Evolutionary conservation across 2,797 vertebrate species (phyloP), one percentile per base, ranked within the genome.

Genomic region (Eulemur coronatus): DNA sequence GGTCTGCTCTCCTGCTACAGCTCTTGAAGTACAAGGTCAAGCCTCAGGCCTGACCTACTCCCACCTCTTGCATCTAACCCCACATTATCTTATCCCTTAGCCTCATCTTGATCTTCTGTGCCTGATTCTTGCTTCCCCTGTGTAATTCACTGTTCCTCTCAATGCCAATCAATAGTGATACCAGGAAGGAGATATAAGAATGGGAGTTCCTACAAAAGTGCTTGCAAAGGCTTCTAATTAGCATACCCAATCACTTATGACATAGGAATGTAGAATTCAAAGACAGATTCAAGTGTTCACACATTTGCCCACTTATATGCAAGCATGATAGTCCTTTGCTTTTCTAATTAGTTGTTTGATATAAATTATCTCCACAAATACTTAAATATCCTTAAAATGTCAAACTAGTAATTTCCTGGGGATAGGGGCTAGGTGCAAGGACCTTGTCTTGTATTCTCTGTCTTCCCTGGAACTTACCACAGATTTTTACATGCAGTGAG

Each of bases 371-470:
- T 80, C 41, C 63, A 86, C 28, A 94, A 85, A 94, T 80, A n/a
- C 4, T 35, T 79, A 78, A 81, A 69, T 94, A 89, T 69, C n/a
- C 13, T 90, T 43, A 76, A 96, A 92, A 84, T 73, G 55, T 48
- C 92, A 89, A 85, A 81, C 20, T 61, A 87, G 52, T 35, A 55
- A 80, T 94, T 96, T 80, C 20, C 5, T 1, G 0, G 8, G 15
- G 1, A 0, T 38, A 18, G 20, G 28, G 28, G 3, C 26, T 20
- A 11, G 22, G 11, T 79, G 2, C 24, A 89, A 52, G 38, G 17
- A 85, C 33, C 35, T 78, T 91, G 22, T 61, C 28, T 82, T 86
- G 4, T 59, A 33, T 80, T n/a, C 10, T 90, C 26, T 61, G 28
- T 78, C 41, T 84, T 78, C 26, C 46, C 30, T 70, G 70, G 12